Conservation (phyloP, 2,797 vertebrate species). For the Lates japonicus region DNA sequence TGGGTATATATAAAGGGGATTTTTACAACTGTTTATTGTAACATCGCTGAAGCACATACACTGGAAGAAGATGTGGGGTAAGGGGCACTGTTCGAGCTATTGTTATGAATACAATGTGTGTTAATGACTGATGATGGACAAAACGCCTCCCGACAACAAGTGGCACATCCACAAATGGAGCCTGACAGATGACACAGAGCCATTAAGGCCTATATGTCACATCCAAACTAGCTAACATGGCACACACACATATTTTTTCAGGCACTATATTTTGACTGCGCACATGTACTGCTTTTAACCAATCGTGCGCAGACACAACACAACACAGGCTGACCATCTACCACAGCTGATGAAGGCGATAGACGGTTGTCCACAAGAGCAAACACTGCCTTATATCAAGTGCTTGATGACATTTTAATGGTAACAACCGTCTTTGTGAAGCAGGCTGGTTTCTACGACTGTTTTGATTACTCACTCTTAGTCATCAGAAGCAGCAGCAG, state of each 20-base stretch:
- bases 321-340: constrained; percentile 20
- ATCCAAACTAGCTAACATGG: not conserved
- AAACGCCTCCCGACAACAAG: constrained; percentile 63
- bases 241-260: not conserved
- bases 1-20: constrained; percentile 9
- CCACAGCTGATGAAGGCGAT: constrained; percentile 31
- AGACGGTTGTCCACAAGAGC: constrained; percentile 34
- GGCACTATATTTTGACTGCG: constrained; percentile 4
- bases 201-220: constrained; percentile 40
- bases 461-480: constrained; percentile 81
- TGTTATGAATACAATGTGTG: constrained; percentile 67
- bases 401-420: constrained; percentile 66
- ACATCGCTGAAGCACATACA: constrained; percentile 8
- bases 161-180: constrained; percentile 48
- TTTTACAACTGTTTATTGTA: constrained; percentile 24
- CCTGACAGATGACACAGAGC: constrained; percentile 64
- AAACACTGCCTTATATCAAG: constrained; percentile 61
- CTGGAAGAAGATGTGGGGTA: not conserved
- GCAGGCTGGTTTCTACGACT: constrained; percentile 58
- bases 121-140: constrained; percentile 63
- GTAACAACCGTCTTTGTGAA: constrained; percentile 60
- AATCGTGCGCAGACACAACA: constrained; percentile 37
- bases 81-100: constrained; percentile 31
- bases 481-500: constrained; percentile 62
- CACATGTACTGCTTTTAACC: constrained; percentile 17